A percentile compares a stretch with the other conserved stretches of the same genome.
These are phyloP conservation scores for Cephus pulcher DNA, from an alignment of 2,888 invertebrate genomes.

Conservation along the genomic window DNA sequence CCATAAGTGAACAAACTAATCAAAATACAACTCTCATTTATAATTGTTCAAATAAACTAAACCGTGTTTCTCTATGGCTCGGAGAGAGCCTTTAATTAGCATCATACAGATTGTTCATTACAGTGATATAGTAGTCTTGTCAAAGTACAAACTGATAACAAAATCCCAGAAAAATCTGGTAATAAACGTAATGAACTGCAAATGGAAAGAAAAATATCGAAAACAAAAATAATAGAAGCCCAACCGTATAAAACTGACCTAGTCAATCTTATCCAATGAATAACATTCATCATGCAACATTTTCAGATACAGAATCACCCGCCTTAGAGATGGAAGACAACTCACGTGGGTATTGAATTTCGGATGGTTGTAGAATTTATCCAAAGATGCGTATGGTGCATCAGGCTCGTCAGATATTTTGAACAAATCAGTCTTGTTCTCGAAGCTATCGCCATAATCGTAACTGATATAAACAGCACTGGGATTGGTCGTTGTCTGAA, in stretches of 20 bases:
- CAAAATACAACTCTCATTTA: neutral
- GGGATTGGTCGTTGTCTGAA: constrained; percentile 64
- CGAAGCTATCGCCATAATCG: constrained; percentile 86
- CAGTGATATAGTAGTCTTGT: too few relatives aligned
- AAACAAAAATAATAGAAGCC: neutral
- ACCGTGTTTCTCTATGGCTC: neutral
- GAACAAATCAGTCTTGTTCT: constrained; percentile 79
- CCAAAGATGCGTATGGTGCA: constrained; percentile 75
- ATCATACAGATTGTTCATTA: too few relatives aligned
- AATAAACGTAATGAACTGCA: neutral
- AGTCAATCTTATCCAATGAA: neutral
- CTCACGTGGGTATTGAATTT: constrained; percentile 84
- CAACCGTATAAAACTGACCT: neutral
- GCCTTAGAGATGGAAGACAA: constrained; percentile 37
- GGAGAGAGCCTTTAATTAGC: too few relatives aligned
- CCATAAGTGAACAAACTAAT: neutral
- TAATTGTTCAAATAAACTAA: neutral
- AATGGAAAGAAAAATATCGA: neutral
- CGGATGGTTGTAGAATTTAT: constrained; percentile 88
- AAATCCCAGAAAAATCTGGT: neutral
- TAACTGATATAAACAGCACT: constrained; percentile 88
- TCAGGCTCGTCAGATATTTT: constrained; percentile 66
- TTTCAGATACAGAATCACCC: neutral
- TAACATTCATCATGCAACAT: neutral
- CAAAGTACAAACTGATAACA: neutral